These are phyloP conservation scores for Ectropis grisescens DNA, from an alignment of 1,140 invertebrate species.

Conservation along the genomic window DNA sequence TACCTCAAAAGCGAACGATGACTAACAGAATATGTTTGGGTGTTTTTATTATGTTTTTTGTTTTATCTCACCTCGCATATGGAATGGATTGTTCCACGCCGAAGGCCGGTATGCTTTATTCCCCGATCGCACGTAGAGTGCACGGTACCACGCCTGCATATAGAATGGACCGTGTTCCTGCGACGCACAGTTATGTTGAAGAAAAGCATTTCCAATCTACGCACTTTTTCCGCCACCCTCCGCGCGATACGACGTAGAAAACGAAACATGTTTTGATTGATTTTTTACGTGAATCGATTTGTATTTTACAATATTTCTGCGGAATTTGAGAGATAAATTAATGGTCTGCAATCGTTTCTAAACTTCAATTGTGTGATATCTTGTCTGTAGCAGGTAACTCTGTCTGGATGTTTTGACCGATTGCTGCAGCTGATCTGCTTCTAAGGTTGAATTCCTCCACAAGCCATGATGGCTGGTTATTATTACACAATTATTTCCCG, in stretches of 20 bases:
- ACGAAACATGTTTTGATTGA: constrained; percentile 27
- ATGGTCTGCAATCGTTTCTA: too few relatives aligned
- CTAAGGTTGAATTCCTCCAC: constrained; percentile 13
- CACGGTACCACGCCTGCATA: constrained; percentile 33
- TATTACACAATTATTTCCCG: constrained; percentile 6
- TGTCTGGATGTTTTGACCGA: too few relatives aligned
- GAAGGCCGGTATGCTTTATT: constrained; percentile 4
- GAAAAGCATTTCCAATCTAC: constrained; percentile 30
- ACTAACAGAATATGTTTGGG: too few relatives aligned
- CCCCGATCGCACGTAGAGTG: constrained; percentile 14
- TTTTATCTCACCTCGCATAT: constrained; percentile 38
- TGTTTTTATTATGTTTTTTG: too few relatives aligned
- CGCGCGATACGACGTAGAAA: constrained; percentile 29
- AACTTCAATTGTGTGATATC: too few relatives aligned
- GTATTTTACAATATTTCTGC: too few relatives aligned
- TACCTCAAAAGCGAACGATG: too few relatives aligned
- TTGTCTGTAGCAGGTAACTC: too few relatives aligned
- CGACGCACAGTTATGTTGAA: constrained; percentile 33
- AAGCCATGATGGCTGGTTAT: constrained; percentile 13
- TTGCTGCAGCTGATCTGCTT: too few relatives aligned
- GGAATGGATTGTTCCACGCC: constrained; percentile 27
- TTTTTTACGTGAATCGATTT: too few relatives aligned
- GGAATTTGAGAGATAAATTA: too few relatives aligned
- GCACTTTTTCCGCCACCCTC: constrained; percentile 30
- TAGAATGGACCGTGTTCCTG: constrained; percentile 26